These are phyloP conservation scores for Mimumesa dahlbomi DNA, from an alignment of 2,888 invertebrate genomes.

Conservation along the genomic window DNA sequence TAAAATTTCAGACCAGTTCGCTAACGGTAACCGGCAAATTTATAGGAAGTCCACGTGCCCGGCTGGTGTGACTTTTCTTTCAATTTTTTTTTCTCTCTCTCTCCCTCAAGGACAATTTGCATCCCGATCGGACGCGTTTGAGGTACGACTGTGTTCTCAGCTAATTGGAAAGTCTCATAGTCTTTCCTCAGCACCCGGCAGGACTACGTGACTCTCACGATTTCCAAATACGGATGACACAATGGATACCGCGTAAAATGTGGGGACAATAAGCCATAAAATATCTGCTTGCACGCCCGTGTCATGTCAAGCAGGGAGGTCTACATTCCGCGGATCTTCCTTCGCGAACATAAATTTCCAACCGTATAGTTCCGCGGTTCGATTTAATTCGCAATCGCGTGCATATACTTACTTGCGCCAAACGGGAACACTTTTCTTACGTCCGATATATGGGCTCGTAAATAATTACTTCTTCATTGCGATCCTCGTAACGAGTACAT, in stretches of 20 bases:
- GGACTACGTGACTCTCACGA: not conserved
- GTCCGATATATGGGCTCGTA: not conserved
- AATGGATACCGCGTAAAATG: constrained; percentile 26
- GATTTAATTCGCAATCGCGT: constrained; percentile 15
- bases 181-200: not conserved
- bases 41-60: not conserved
- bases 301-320: constrained; percentile 19
- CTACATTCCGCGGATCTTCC: constrained; percentile 27
- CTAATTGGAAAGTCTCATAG: constrained; percentile 28
- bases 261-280: constrained; percentile 28
- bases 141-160: not conserved
- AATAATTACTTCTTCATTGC: too few relatives aligned
- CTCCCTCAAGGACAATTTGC: constrained; percentile 14
- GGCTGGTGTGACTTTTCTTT: not conserved
- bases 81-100: too few relatives aligned
- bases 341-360: not conserved
- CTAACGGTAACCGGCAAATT: not conserved
- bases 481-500: too few relatives aligned
- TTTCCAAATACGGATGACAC: constrained; percentile 20
- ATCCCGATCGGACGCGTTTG: constrained; percentile 10
- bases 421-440: constrained; percentile 6
- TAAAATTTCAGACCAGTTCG: constrained; percentile 1
- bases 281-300: not conserved
- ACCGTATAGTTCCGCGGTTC: constrained; percentile 6
- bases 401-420: not conserved